Percentiles rank a stretch among this genome's conserved stretches.
Conservation (phyloP, 2,797 vertebrate species). For the Sebastes iracundus region DNA sequence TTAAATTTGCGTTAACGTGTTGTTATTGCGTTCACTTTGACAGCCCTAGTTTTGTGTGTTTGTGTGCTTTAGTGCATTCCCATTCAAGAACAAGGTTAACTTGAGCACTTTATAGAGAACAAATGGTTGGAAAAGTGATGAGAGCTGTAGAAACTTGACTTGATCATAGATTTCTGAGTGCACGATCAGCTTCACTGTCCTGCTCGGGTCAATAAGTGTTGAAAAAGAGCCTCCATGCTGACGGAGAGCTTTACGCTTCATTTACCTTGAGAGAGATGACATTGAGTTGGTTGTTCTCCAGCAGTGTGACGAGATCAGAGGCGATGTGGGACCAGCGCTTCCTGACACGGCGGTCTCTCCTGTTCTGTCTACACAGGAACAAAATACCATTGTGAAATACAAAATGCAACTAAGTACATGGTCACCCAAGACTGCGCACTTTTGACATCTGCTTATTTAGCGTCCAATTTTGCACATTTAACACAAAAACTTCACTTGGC, state of each 20-base stretch:
- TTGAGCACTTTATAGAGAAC: not conserved
- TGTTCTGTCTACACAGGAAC: conserved; percentile 86
- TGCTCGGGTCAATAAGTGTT: not conserved
- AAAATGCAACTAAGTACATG: not conserved
- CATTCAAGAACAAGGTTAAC: not conserved
- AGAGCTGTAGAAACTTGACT: not conserved
- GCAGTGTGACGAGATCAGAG: conserved; percentile 83
- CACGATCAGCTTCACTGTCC: not conserved
- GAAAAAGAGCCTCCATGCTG: not conserved
- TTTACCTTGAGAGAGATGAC: conserved; percentile 89
- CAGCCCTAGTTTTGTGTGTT: no score
- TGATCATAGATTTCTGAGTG: not conserved
- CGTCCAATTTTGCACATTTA: no score
- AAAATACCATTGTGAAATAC: not conserved
- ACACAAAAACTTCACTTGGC: not conserved
- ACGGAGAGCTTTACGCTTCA: not conserved
- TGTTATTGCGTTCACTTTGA: no score
- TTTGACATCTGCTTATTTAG: not conserved
- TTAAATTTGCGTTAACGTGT: no score
- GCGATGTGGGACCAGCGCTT: conserved; percentile 93
- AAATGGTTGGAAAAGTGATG: not conserved
- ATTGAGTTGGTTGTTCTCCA: conserved; percentile 86
- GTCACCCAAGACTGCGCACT: not conserved
- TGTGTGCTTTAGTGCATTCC: not conserved
- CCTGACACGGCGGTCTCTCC: conserved; percentile 80